Percentiles rank a stretch among this genome's conserved stretches.
These are phyloP conservation scores for Gortyna flavago DNA, from an alignment of 2,888 invertebrate genomes.

Conservation along the genomic window DNA sequence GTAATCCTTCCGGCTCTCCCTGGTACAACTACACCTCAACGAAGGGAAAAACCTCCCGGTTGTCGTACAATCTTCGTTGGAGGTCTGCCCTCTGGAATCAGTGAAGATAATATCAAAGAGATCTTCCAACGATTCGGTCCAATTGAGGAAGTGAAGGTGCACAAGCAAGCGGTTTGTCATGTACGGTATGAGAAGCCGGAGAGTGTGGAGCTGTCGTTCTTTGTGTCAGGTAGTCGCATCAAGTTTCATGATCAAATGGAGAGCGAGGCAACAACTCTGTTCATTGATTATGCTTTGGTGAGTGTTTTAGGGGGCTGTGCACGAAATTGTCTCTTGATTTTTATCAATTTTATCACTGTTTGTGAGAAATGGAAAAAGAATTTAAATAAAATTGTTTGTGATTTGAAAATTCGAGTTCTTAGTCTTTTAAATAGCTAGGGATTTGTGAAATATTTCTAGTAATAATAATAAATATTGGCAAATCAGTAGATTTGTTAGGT, in stretches of 20 bases:
- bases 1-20: constrained; percentile 96
- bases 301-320: neutral
- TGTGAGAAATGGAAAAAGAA: neutral
- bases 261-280: constrained; percentile 93
- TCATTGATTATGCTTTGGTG: constrained; percentile 96
- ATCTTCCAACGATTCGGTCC: constrained; percentile 94
- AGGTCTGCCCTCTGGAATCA: constrained; percentile 96
- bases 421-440: neutral
- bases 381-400: neutral
- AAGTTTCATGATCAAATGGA: constrained; percentile 93
- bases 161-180: constrained; percentile 97
- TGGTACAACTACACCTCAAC: constrained; percentile 94
- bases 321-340: fast-evolving
- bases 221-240: constrained; percentile 94
- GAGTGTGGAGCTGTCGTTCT: constrained; percentile 95
- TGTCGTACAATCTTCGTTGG: constrained; percentile 98
- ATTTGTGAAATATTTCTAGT: neutral
- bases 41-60: constrained; percentile 95
- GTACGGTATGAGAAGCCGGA: constrained; percentile 95
- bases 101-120: constrained; percentile 94
- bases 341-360: neutral
- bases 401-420: neutral
- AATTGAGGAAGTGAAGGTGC: constrained; percentile 90
- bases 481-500: neutral
- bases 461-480: neutral